Evolutionary conservation across 2,888 invertebrate species (phyloP).

Genomic region (Agonum fuliginosum): DNA sequence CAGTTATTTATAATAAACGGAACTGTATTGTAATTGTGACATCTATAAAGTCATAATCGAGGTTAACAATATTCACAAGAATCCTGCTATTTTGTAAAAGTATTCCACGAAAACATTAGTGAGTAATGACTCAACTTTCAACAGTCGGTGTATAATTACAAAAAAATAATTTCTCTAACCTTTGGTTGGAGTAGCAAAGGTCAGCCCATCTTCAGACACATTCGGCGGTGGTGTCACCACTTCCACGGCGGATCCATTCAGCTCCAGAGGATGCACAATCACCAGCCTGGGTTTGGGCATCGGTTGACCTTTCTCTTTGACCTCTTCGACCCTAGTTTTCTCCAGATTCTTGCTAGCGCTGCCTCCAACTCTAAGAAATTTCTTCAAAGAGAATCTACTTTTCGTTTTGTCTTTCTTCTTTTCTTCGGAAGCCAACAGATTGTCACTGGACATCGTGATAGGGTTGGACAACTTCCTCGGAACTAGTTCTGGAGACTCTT

Average conservation of each 20-base stretch:
- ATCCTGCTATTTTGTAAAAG: background rate
- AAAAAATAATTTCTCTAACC: background rate
- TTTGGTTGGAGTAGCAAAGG: slow-evolving; percentile 11
- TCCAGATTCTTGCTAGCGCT: slow-evolving; percentile 82
- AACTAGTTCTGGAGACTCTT: background rate
- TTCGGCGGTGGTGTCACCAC: slow-evolving; percentile 74
- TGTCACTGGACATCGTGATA: slow-evolving; percentile 80
- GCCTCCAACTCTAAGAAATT: slow-evolving; percentile 86
- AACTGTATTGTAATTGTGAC: background rate
- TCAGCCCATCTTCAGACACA: slow-evolving; percentile 24
- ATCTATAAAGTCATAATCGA: background rate
- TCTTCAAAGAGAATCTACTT: slow-evolving; percentile 87
- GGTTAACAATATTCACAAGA: slow-evolving; percentile 12
- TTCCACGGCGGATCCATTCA: slow-evolving; percentile 88
- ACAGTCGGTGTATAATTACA: background rate
- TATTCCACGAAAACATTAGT: background rate
- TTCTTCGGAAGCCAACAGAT: slow-evolving; percentile 72
- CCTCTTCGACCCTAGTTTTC: slow-evolving; percentile 74
- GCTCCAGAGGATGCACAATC: slow-evolving; percentile 91
- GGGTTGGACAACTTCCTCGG: slow-evolving; percentile 70
- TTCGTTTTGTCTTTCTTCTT: slow-evolving; percentile 81
- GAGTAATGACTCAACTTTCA: background rate
- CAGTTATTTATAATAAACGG: background rate
- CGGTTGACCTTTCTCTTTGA: slow-evolving; percentile 75
- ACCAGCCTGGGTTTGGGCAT: slow-evolving; percentile 85